A percentile compares a stretch with the other conserved stretches of the same genome.
phyloP scores from a whole-genome alignment of 2,113 vertebrate species.

The Lagopus muta region DNA sequence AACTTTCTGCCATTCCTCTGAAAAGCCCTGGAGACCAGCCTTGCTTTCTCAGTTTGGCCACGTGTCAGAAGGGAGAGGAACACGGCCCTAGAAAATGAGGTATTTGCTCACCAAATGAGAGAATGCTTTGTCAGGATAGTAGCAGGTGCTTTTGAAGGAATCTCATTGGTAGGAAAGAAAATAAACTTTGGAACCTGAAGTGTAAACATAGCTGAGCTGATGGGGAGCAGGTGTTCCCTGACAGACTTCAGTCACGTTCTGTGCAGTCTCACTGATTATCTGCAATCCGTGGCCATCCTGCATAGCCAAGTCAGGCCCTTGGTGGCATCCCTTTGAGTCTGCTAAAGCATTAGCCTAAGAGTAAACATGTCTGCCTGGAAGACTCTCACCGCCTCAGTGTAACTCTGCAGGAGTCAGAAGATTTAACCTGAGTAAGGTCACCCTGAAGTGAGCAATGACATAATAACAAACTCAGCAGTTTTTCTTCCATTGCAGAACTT shows the following conservation, averaged over 20 bases:
- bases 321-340: background rate
- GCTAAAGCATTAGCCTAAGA: background rate
- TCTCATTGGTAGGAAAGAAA: constrained; percentile 25
- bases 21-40: background rate
- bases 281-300: background rate
- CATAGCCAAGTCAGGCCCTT: background rate
- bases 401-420: background rate
- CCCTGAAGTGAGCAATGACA: background rate
- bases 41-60: constrained; percentile 13
- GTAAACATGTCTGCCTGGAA: background rate
- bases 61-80: background rate
- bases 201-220: background rate
- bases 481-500: background rate
- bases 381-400: background rate
- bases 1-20: background rate
- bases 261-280: background rate
- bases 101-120: background rate
- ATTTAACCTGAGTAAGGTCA: background rate
- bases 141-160: constrained; percentile 20
- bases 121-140: background rate
- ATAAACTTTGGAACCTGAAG: background rate
- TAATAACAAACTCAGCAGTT: background rate
- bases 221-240: background rate
- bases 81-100: background rate
- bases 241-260: background rate